Percentiles rank a stretch among this genome's conserved stretches.
phyloP scores from a whole-genome alignment of 2,113 vertebrate species.

The Embiotoca jacksoni region DNA sequence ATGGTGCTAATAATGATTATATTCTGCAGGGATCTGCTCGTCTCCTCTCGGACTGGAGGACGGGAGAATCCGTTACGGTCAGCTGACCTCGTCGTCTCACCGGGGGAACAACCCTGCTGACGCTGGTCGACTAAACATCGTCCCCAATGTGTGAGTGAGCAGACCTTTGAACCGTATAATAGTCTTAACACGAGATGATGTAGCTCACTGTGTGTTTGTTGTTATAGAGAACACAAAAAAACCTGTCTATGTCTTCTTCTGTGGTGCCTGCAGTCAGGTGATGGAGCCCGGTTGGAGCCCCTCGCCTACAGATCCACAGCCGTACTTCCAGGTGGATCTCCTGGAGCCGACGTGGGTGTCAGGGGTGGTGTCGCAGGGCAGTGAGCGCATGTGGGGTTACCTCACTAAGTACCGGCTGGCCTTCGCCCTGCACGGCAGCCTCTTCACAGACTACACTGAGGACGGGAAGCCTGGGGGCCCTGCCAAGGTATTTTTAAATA shows the following conservation, averaged over 20 bases:
- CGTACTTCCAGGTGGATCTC: conserved; percentile 89
- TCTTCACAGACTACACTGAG: conserved; percentile 81
- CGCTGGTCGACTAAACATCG: conserved; percentile 85
- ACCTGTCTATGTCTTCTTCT: not conserved
- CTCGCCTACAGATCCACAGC: conserved; percentile 75
- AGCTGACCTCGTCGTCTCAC: conserved; percentile 85
- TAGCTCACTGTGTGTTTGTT: too few species aligned
- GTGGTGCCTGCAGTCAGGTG: conserved; percentile 68
- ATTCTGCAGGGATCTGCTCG: conserved; percentile 79
- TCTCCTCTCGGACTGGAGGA: conserved; percentile 87
- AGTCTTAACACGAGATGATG: not conserved
- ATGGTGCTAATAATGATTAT: not conserved
- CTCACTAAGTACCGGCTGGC: conserved; percentile 83
- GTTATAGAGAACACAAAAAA: not conserved
- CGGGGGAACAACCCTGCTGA: conserved; percentile 86
- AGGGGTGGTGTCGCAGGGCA: conserved; percentile 86
- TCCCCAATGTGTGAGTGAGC: conserved; percentile 85
- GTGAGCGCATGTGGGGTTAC: conserved; percentile 80
- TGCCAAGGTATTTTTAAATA: conserved; percentile 72
- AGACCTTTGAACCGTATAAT: not conserved
- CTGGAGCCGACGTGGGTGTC: conserved; percentile 87
- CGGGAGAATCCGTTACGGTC: conserved; percentile 83
- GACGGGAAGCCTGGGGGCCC: conserved; percentile 39
- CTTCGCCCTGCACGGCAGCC: conserved; percentile 77
- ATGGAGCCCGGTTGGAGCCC: conserved; percentile 90